Conservation (phyloP, 2,113 vertebrate genomes). For the Nothoprocta pentlandii region DNA sequence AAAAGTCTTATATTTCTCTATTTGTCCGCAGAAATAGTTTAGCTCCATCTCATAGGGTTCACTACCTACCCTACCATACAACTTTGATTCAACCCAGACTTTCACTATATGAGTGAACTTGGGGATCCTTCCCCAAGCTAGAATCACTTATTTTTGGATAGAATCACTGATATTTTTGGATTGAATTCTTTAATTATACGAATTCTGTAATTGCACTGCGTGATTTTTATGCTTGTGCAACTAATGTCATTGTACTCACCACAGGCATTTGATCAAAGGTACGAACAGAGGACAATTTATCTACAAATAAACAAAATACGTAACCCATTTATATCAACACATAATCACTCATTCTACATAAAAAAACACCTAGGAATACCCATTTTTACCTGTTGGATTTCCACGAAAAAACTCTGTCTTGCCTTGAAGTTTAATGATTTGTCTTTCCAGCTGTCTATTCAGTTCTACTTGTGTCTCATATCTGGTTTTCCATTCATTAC, state of each 20-base stretch:
- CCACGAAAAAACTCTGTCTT: conserved; percentile 81
- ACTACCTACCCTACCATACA: neutral
- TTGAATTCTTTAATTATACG: neutral
- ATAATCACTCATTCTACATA: neutral
- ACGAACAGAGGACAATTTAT: conserved; percentile 84
- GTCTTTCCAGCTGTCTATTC: conserved; percentile 87
- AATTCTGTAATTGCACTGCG: neutral
- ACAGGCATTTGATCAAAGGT: conserved; percentile 86
- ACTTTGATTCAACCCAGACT: neutral
- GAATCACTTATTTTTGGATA: neutral
- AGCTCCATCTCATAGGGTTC: neutral
- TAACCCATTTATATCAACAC: neutral
- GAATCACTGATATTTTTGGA: neutral
- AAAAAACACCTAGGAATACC: neutral
- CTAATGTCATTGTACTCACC: conserved; percentile 78
- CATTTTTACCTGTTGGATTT: conserved; percentile 83
- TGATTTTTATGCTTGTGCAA: neutral
- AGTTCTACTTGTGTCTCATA: conserved; percentile 88
- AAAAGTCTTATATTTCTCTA: neutral
- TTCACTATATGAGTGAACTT: neutral
- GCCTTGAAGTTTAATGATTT: conserved; percentile 80
- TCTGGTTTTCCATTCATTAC: conserved; percentile 89
- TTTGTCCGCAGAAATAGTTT: neutral
- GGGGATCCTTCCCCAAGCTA: neutral
- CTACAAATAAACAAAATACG: conserved; percentile 77